Evolutionary conservation across 2,888 invertebrate species (phyloP), one percentile per base, ranked within the genome.

Genomic region (Ashinkailepas kermadecensis): DNA sequence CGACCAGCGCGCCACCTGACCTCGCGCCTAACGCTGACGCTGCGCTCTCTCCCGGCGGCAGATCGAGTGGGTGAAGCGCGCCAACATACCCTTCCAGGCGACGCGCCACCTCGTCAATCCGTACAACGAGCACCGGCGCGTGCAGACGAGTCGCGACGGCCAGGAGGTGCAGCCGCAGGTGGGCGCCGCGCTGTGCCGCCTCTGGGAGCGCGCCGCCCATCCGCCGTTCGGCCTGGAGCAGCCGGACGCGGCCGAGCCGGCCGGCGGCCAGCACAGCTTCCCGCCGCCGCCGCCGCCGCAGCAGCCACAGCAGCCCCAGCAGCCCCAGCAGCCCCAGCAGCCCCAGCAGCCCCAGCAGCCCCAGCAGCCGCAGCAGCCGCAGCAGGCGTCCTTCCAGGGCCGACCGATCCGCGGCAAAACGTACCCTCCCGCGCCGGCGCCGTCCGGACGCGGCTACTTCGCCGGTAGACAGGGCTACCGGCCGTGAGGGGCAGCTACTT

Each of bases 131-230:
- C 90, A 90, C 82, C 88, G 89, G 57, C 89, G 90, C 58, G 90
- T 90, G 81, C 89, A 89, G 81, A 88, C 89, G 81, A 89, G 90
- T 21, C 88, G 91, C 11, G 92, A 92, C 88, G 92, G 92, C 82
- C 89, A 90, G 85, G 84, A 89, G 84, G 85, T 89, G 58, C 89
- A 89, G 82, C 87, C 88, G 23, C 85, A 84, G 81, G 87, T 88
- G 23, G 89, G 89, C 56, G 88, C 88, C 84, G 85, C 86, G 23
- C 85, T 89, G 58, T 86, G 88, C 59, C 86, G 86, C 82, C 84
- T 89, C 81, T 89, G 89, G 89, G 88, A 89, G 57, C 58, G 57
- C 13, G 83, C 82, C 81, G 83, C 85, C 13, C 70, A 23, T 0
- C 78, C n/a, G 78, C 58, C 57, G 57, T 78, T 21, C 57, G 57